phyloP scores from a whole-genome alignment of 1,140 invertebrate genomes.

The Pseudomyrmex concolor region DNA sequence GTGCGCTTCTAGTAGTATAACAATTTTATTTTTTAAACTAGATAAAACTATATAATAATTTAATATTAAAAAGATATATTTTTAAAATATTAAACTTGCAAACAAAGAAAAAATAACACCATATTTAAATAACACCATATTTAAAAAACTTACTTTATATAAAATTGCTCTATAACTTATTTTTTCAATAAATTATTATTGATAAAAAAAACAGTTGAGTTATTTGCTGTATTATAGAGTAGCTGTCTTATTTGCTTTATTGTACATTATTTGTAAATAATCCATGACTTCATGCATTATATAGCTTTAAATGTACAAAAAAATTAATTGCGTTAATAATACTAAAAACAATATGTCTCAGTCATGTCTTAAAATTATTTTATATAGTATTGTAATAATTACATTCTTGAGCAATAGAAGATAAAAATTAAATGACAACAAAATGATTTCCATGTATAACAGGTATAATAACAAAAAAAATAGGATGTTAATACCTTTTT shows the following conservation, averaged over 20 bases:
- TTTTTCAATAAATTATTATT: too few species aligned
- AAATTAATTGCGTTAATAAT: not conserved
- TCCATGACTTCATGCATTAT: not conserved
- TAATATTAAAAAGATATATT: slow-evolving; percentile 38
- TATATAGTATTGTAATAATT: not conserved
- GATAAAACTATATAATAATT: slow-evolving; percentile 60
- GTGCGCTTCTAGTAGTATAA: slow-evolving; percentile 75
- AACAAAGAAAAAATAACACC: slow-evolving; percentile 53
- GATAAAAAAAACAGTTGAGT: too few species aligned
- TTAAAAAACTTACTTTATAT: too few species aligned
- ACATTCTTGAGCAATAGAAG: not conserved
- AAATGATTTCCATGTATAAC: slow-evolving; percentile 14
- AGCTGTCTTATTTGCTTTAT: too few species aligned
- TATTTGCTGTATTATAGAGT: not conserved
- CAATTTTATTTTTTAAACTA: slow-evolving; percentile 47
- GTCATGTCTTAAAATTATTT: not conserved
- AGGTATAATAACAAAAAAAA: slow-evolving; percentile 17
- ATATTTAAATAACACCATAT: not conserved
- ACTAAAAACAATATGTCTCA: not conserved
- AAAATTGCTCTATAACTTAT: too few species aligned
- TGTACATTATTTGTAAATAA: not conserved
- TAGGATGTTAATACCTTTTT: slow-evolving; percentile 76
- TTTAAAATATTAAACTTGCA: slow-evolving; percentile 38
- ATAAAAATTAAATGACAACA: slow-evolving; percentile 16
- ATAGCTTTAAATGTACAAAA: not conserved